Evolutionary conservation across 2,888 invertebrate genomes (phyloP), one percentile per base, ranked within the genome.

Genomic region (Meteorus cinctellus): DNA sequence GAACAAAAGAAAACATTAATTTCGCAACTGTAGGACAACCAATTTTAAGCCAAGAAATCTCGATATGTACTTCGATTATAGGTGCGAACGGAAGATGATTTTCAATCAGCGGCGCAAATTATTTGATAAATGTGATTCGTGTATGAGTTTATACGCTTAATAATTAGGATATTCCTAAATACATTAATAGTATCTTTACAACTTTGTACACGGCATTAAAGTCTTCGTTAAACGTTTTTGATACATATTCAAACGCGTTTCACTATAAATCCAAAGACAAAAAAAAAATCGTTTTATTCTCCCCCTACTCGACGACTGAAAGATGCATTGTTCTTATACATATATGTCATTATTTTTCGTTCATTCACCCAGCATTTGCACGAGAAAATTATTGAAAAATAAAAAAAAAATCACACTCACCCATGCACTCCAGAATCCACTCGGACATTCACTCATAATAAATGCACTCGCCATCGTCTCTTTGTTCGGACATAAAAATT

Each of bases 81-180:
- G 36, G 60, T 62, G 66, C 68, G 63, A 72, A 19, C 27, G 36
- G 27, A 34, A 59, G 19, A 48, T 34, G 10, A 24, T 27, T 41
- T 10, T 24, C 10, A 19, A 55, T 55, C 24, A 55, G 19, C 8
- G 19, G 19, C n/a, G 19, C 55, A 6, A 19, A 55, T 19, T 2
- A 55, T 55, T 55, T 55, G 6, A 8, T 55, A 5, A 55, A 55
- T 55, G 19, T 24, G 68, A 70, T 78, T 78, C 65, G 78, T 79
- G 78, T 81, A 74, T 78, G 71, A 63, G 68, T 68, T 76, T 79
- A 81, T 81, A 83, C 81, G 81, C 19, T 88, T 85, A 85, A 85
- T 85, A 85, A 84, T 86, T 87, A 83, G 81, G 82, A 86, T 88
- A 88, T n/a, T 85, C 86, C 89, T 89, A 87, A 88, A 88, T 88